Conservation (phyloP, 2,888 invertebrate genomes). For the Tetramorium bicarinatum region DNA sequence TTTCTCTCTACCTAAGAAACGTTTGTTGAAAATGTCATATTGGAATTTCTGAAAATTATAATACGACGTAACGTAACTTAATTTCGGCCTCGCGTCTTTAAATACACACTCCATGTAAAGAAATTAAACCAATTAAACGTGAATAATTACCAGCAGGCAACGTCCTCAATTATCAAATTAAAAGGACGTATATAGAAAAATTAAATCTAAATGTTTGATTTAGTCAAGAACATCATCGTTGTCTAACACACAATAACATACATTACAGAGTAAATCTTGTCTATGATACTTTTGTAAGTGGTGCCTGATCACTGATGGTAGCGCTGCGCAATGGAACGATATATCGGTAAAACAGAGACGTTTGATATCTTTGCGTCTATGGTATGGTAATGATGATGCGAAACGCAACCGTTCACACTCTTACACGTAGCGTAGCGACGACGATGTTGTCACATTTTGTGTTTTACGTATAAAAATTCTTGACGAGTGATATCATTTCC, state of each 20-base stretch:
- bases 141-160: background rate
- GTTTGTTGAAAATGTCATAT: no score
- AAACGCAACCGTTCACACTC: background rate
- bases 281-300: background rate
- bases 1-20: background rate
- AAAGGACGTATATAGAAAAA: background rate
- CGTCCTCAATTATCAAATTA: background rate
- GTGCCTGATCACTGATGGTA: background rate
- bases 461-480: background rate
- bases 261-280: background rate
- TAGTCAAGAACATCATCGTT: background rate
- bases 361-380: background rate
- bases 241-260: no score
- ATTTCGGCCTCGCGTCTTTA: background rate
- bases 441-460: background rate
- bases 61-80: background rate
- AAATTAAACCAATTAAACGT: background rate
- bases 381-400: no score
- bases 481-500: background rate
- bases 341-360: constrained; percentile 6
- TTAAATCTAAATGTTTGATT: background rate
- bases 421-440: background rate
- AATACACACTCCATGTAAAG: background rate
- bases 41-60: background rate
- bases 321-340: background rate